Evolutionary conservation across 2,888 invertebrate genomes (phyloP), one percentile per base, ranked within the genome.

Genomic region (Adelphocoris suturalis): DNA sequence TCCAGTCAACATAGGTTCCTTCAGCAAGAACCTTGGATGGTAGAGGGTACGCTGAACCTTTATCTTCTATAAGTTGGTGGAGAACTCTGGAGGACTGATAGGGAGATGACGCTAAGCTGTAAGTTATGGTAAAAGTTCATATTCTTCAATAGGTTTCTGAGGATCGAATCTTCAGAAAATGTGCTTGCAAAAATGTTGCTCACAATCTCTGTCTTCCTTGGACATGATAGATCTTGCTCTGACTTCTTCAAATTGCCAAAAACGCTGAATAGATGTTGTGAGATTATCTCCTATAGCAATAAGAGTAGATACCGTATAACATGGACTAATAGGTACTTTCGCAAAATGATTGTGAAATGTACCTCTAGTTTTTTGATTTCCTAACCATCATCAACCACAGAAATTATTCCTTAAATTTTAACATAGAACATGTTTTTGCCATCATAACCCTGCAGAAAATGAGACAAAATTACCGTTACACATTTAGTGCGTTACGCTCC

Each of bases 1-100:
- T n/a, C 92, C 92, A 0, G 91, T 90, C 13, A 92, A 92, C 91
- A 48, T 92, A 92, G 11, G 91, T 91, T 28, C 92, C 90, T 12
- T 89, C 47, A 11, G 13, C n/a, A 12, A 92, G n/a, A 16, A 90
- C 91, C 46, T 85, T 14, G 0, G 92, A 85, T n/a, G 91, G 91
- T 13, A 90, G 13, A 1, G 92, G 92, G 85, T 89, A 92, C 0
- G 55, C 68, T 7, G 46, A n/a, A 47, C 90, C 80, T 46, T 92
- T 91, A 57, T 91, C 91, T 0, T 76, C 13, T 0, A 90, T 91
- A 14, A 92, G 86, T 78, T 92, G 92, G 23, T 91, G 80, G 0
- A 92, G 55, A 16, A 90, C 90, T 68, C 91, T 19, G 14, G 90
- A 90, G 0, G 92, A 91, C 4, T 91, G 55, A 81, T 85, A 92